These are phyloP conservation scores for Apteryx mantelli DNA, from an alignment of 2,113 vertebrate species.

Conservation along the genomic window DNA sequence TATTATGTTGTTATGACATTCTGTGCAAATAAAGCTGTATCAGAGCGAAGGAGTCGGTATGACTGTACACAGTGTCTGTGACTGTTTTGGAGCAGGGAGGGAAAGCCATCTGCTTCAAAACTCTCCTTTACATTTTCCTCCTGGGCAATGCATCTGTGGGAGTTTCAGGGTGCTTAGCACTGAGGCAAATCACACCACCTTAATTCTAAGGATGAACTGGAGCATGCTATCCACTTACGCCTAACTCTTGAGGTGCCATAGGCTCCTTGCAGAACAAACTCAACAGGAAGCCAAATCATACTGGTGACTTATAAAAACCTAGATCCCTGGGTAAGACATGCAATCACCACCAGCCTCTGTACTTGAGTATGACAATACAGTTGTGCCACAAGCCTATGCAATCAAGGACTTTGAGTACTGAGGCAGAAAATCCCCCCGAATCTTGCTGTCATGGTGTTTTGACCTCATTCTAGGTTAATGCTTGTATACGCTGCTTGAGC, in stretches of 20 bases:
- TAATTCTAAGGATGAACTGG: not conserved
- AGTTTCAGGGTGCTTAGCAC: not conserved
- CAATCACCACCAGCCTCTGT: not conserved
- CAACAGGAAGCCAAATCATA: not conserved
- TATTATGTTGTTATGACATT: not conserved
- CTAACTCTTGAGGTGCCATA: not conserved
- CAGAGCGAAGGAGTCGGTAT: not conserved
- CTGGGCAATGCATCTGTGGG: not conserved
- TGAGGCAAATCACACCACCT: not conserved
- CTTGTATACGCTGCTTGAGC: not conserved
- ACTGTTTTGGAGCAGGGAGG: not conserved
- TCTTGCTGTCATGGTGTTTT: not conserved
- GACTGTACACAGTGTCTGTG: not conserved
- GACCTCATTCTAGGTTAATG: constrained; percentile 2
- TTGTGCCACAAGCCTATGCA: not conserved
- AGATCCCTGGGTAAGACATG: not conserved
- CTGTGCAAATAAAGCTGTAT: not conserved
- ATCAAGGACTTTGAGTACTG: not conserved
- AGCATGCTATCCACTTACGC: accelerated
- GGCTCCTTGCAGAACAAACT: not conserved
- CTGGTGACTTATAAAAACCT: not conserved
- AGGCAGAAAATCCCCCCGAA: constrained; percentile 37
- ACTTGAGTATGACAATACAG: not conserved
- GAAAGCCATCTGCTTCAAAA: not conserved
- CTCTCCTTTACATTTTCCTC: not conserved